Evolutionary conservation across 92 coral and sea anemone species (phyloP), one percentile per base, ranked within the genome.

Genomic region (Parazoanthus swiftii): DNA sequence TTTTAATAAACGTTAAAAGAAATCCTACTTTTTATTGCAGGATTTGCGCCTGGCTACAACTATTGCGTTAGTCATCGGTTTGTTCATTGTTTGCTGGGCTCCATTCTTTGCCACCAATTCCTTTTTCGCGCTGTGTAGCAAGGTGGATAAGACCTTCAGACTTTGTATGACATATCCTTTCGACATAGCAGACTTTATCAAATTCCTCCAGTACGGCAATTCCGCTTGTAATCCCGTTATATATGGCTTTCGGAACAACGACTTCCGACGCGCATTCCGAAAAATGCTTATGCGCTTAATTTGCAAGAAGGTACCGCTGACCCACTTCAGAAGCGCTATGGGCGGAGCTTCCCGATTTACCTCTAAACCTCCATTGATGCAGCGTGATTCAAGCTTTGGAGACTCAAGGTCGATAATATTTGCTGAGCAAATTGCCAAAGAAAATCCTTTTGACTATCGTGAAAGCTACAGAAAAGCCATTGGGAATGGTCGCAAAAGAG

Each of bases 11-110:
- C 0, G 8, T 20, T 63, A 7, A 20, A 63, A 23, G 15, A 63
- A 18, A 63, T 63, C 68, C 18, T 73, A 29, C 44, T 39, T 76
- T 71, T n/a, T 3, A 6, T 92, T 89, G 43, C 63, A 95, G 98
- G 98, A 95, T 83, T 70, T 95, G 42, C 92, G 98, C 16, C 91
- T 95, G 66, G 96, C 98, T 63, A 95, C 94, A 4, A 95, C 98
- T 50, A 93, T 95, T 14, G 98, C 98, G 13, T 93, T 95, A 16
- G 98, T 95, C 18, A 95, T 95, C 21, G 98, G 98, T 0, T 89
- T 93, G 59, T 95, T 93, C 80, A 77, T 93, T 14, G 59, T 93
- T 23, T 90, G 93, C 51, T 95, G 98, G 98, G 79, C 89, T 48
- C 98, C 96, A 8, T 95, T 95, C 81, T 95, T 95, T 77, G 89